These are phyloP conservation scores for Tachuris rubrigastra DNA, from an alignment of 2,113 vertebrate genomes.

Conservation along the genomic window DNA sequence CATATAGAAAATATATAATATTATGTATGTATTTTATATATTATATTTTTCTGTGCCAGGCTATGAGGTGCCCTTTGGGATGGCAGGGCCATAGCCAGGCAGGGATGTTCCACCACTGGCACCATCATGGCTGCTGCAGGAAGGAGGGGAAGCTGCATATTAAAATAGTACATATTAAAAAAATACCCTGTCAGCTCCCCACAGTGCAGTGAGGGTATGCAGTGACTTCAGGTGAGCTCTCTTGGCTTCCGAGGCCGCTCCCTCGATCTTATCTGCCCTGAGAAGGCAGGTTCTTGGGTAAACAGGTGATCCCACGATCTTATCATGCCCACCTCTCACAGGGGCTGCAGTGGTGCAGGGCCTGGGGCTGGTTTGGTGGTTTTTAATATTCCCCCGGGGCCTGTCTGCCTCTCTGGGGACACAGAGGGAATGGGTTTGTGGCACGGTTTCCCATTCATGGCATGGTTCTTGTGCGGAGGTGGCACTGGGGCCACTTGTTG, in stretches of 20 bases:
- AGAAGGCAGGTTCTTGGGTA: background rate
- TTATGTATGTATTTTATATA: background rate
- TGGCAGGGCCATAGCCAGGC: background rate
- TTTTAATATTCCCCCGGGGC: accelerated
- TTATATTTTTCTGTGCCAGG: background rate
- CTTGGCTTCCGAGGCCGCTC: background rate
- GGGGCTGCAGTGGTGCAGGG: background rate
- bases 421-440: background rate
- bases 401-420: background rate
- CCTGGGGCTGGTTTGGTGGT: background rate
- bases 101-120: background rate
- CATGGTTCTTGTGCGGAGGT: accelerated
- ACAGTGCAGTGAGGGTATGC: background rate
- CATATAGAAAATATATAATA: too few relatives aligned
- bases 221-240: background rate
- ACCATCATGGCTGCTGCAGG: accelerated
- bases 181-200: background rate
- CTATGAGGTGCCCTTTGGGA: background rate
- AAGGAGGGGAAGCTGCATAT: background rate
- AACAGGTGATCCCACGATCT: background rate
- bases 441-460: background rate
- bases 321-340: background rate
- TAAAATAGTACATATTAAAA: background rate
- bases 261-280: background rate
- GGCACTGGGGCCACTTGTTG: background rate